Evolutionary conservation across 2,888 invertebrate species (phyloP), one percentile per base, ranked within the genome.

Genomic region (Artemia sinica): DNA sequence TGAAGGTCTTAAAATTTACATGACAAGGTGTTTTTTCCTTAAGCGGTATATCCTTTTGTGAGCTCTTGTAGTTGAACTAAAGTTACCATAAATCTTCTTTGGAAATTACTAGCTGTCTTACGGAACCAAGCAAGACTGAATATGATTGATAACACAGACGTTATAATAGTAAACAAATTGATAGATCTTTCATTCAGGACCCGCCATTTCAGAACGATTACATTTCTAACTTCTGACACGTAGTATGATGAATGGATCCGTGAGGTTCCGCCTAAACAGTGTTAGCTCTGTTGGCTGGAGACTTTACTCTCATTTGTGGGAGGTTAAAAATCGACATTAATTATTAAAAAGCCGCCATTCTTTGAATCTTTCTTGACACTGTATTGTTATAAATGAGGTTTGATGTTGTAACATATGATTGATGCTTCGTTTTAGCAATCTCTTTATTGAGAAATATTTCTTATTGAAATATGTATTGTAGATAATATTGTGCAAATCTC

Each of bases 121-220:
- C 63, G 63, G 63, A 58, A 58, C 63, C 63, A 58, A 58, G 63
- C 14, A 18, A 58, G 14, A 58, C 14, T 28, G 63, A 58, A n/a
- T 58, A 18, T 58, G 63, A 58, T 58, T 58, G 63, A 58, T 58
- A 28, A 8, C 28, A n/a, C 28, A 10, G 63, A 18, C 63, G 14
- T 58, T 58, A 18, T 58, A 58, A 58, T 58, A 58, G 63, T 58
- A 58, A 58, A 58, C 63, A 58, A 58, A 58, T 58, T 58, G 63
- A 58, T 58, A 58, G 63, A 58, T 58, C 63, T 58, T 58, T 58
- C 63, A 58, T 58, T 58, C 28, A 28, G 63, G 28, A 58, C 63
- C 63, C 63, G 63, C 63, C 63, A 58, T 58, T 28, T 58, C 63
- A n/a, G 63, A 58, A 58, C 63, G 63, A 58, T 58, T 58, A 58